phyloP scores from a whole-genome alignment of 1,140 invertebrate species.

The Gerris buenoi region DNA sequence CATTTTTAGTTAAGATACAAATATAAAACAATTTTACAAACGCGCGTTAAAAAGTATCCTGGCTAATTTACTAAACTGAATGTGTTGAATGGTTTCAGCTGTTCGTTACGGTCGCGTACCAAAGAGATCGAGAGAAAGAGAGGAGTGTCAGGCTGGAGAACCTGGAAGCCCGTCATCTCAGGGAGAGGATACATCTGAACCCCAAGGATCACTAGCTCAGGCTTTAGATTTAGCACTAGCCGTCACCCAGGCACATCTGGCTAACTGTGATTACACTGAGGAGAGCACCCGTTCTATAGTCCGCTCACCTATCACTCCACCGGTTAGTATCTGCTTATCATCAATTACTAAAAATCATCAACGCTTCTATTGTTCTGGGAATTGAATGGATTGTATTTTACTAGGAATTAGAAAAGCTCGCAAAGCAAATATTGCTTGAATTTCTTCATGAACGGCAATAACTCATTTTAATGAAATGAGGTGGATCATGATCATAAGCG shows the following conservation, averaged over 20 bases:
- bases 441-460: too few species aligned
- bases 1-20: too few species aligned
- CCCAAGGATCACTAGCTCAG: conserved; percentile 27
- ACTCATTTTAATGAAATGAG: too few species aligned
- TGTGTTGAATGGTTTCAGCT: conserved; percentile 46
- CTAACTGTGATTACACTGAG: conserved; percentile 79
- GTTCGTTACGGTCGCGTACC: conserved; percentile 90
- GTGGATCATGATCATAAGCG: too few species aligned
- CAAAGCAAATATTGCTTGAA: too few species aligned
- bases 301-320: conserved; percentile 54
- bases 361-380: too few species aligned
- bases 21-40: too few species aligned
- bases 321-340: conserved; percentile 41
- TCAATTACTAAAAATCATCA: too few species aligned
- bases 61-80: too few species aligned
- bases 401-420: too few species aligned
- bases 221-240: conserved; percentile 75
- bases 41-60: too few species aligned
- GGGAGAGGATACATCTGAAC: conserved; percentile 21
- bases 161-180: conserved; percentile 21
- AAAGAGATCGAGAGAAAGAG: conserved; percentile 70
- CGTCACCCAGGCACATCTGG: conserved; percentile 77
- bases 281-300: conserved; percentile 56
- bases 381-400: too few species aligned
- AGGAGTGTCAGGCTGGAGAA: conserved; percentile 35